Percentiles rank a stretch among this genome's conserved stretches.
phyloP scores from a whole-genome alignment of 92 coral and sea anemone species.

The Scolanthus callimorphus region DNA sequence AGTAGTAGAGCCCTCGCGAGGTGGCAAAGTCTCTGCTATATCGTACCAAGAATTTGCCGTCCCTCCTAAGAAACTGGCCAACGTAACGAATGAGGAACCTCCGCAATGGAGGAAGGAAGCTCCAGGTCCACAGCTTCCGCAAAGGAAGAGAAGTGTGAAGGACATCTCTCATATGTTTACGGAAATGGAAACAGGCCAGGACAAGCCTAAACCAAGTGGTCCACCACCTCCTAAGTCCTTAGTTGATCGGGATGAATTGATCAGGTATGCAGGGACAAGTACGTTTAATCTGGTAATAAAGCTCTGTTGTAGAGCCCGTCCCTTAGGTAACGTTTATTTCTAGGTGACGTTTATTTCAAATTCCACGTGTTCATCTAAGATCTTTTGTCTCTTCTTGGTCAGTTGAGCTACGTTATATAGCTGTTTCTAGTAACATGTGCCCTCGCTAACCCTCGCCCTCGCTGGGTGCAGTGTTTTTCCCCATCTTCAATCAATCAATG shows the following conservation, averaged over 20 bases:
- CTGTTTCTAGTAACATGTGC: too few species aligned
- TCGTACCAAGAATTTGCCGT: slow-evolving; percentile 29
- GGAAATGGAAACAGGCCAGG: slow-evolving; percentile 41
- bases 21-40: slow-evolving; percentile 10
- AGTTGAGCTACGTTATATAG: too few species aligned
- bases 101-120: slow-evolving; percentile 5
- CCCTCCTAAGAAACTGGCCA: slow-evolving; percentile 17
- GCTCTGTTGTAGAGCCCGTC: too few species aligned
- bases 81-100: not conserved
- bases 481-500: too few species aligned
- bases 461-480: too few species aligned
- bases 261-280: slow-evolving; percentile 33
- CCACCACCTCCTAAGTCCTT: slow-evolving; percentile 65
- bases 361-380: too few species aligned
- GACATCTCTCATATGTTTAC: slow-evolving; percentile 60
- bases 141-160: slow-evolving; percentile 23
- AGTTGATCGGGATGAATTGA: slow-evolving; percentile 74
- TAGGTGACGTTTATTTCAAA: too few species aligned
- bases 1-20: not conserved
- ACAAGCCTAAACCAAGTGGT: slow-evolving; percentile 42
- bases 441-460: too few species aligned
- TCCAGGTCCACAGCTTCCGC: not conserved
- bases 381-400: too few species aligned
- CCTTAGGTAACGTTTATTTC: too few species aligned
- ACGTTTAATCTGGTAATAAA: too few species aligned